These are phyloP conservation scores for Oreochromis mossambicus DNA, from an alignment of 2,797 vertebrate species.

Conservation along the genomic window DNA sequence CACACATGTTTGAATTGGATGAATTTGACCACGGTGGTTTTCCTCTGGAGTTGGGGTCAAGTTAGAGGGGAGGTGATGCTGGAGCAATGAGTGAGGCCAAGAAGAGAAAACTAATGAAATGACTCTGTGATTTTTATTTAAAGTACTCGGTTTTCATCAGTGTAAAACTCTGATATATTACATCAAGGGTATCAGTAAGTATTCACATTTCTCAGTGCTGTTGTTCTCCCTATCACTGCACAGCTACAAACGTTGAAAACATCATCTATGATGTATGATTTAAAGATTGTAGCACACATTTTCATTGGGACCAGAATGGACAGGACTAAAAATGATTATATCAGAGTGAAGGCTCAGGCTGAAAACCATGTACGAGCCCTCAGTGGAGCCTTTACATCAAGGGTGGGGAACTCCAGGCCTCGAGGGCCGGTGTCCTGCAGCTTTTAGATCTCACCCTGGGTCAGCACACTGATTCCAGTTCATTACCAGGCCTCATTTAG, in stretches of 20 bases:
- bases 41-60: not conserved
- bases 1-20: constrained; percentile 50
- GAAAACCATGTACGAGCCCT: not conserved
- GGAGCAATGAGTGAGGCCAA: not conserved
- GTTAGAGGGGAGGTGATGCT: not conserved
- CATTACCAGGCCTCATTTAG: not conserved
- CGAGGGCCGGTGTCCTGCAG: not conserved
- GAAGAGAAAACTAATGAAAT: not conserved
- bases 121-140: not conserved
- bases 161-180: not conserved
- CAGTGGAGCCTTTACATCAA: not conserved
- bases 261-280: not conserved
- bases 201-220: not conserved
- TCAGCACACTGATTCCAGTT: not conserved
- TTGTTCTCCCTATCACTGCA: not conserved
- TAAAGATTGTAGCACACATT: not conserved
- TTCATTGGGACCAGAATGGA: not conserved
- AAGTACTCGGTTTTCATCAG: fast-evolving
- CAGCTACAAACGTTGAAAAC: not conserved
- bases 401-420: too few species aligned
- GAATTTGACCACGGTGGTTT: constrained; percentile 1
- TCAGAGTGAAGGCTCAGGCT: not conserved
- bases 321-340: not conserved
- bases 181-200: not conserved
- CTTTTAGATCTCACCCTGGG: not conserved